phyloP scores from a whole-genome alignment of 2,888 invertebrate species.

The Strigamia crassipes region DNA sequence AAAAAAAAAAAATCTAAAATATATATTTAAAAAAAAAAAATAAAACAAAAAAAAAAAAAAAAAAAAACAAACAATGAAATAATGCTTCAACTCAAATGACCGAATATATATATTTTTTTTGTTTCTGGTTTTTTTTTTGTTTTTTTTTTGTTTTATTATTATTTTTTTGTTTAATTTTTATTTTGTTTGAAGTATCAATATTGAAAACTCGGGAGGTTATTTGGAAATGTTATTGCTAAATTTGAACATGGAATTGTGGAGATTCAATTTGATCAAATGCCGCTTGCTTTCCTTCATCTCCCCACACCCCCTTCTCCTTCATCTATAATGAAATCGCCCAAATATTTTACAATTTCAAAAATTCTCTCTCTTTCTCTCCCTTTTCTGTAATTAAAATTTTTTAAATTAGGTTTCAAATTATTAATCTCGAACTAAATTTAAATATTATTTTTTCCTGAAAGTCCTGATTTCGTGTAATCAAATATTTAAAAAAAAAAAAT shows the following conservation, averaged over 20 bases:
- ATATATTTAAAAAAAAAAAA: conserved; percentile 5
- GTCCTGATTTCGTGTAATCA: too few species aligned
- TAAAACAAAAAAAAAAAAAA: background rate
- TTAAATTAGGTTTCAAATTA: background rate
- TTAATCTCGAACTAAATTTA: background rate
- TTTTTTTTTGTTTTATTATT: background rate
- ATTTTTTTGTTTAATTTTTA: background rate
- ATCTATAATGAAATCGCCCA: conserved; percentile 1
- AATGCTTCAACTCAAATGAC: background rate
- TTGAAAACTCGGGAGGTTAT: background rate
- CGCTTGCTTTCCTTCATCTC: background rate
- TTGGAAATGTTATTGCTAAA: conserved; percentile 31
- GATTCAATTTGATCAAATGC: conserved; percentile 37
- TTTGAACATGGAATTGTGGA: conserved; percentile 29
- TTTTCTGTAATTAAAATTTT: conserved; percentile 3
- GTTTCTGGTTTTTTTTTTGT: background rate
- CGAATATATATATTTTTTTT: background rate
- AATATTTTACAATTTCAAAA: conserved; percentile 41
- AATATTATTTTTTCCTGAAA: background rate
- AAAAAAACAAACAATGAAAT: conserved; percentile 36
- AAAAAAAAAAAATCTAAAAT: conserved; percentile 2
- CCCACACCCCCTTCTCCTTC: background rate
- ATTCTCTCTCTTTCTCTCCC: background rate
- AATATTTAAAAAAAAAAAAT: too few species aligned
- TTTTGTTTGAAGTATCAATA: background rate